These are phyloP conservation scores for Limnephilus lunatus DNA, from an alignment of 2,888 invertebrate genomes.

Conservation along the genomic window DNA sequence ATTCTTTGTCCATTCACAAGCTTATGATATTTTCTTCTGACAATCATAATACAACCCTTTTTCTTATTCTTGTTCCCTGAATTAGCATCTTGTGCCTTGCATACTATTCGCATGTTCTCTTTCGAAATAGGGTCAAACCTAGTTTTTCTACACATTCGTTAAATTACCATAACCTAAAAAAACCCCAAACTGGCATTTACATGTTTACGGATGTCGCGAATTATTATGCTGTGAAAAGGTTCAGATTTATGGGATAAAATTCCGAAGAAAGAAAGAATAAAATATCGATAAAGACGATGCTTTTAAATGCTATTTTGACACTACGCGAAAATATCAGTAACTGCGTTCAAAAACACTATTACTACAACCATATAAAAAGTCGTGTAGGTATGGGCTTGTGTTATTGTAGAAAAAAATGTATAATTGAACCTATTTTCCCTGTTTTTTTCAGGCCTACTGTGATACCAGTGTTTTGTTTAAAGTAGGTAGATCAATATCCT, in stretches of 20 bases:
- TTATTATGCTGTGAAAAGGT: not conserved
- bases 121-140: not conserved
- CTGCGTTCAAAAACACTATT: not conserved
- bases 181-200: not conserved
- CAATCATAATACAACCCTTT: not conserved
- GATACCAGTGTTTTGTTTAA: not conserved
- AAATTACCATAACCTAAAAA: not conserved
- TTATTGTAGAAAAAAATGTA: no score
- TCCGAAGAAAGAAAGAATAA: not conserved
- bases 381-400: no score
- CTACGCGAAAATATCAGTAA: not conserved
- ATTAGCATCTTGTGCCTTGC: not conserved
- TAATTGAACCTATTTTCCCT: no score
- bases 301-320: no score
- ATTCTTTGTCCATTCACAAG: not conserved
- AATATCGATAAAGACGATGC: not conserved
- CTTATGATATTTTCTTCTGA: not conserved
- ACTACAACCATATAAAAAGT: not conserved
- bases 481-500: not conserved
- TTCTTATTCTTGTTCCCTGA: not conserved
- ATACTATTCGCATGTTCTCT: no score
- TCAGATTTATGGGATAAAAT: not conserved
- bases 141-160: not conserved
- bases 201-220: not conserved
- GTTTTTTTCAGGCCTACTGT: no score